Base-by-base conservation (phyloP, 2,113 vertebrate species). In the Etheostoma cragini region DNA sequence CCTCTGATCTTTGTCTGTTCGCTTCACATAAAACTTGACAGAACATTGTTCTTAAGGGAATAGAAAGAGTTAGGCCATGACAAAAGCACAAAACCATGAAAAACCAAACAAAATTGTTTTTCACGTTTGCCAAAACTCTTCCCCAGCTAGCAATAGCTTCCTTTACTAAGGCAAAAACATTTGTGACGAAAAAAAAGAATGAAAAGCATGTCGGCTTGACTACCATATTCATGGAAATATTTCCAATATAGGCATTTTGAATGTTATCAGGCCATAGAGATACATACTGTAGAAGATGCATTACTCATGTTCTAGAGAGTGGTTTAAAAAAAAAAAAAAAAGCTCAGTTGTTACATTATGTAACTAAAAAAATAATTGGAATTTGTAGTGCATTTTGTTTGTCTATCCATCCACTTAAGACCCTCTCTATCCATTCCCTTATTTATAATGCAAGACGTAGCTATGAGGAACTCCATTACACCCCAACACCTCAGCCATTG, bases 381-480 rank as follows among this genome's bases (percentile, higher is more conserved):
- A 60, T 66, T 67, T 77, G 54, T 58, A 4, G 68, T 56, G 63
- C 62, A 78, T 62, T 60, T 64, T 80, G 83, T 72, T 84, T 65
- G 54, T 83, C 57, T 30, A 53, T 87, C 72, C 70, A 77, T 76
- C 81, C 88, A 83, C 88, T 90, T 78, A 72, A 87, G 80, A 86
- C 14, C 82, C 70, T 72, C 81, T 87, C 84, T 70, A 46, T 76
- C 38, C 61, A 65, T 88, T 70, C 38, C 61, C 68, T 88, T 70
- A 90, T 91, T 68, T 86, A 90, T 92, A 89, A 91, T 90, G 81
- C 80, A 93, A 61, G 61, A 65, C 8, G 7, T 19, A 49, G 80
- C 83, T 54, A 73, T 74, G 89, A 84, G 65, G 65, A 80, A 53
- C 77, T 79, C 70, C 19, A n/a, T 66, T 60, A 82, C 70, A 35